These are phyloP conservation scores for Mesembrinibis cayennensis DNA, from an alignment of 2,113 vertebrate species.

Conservation along the genomic window DNA sequence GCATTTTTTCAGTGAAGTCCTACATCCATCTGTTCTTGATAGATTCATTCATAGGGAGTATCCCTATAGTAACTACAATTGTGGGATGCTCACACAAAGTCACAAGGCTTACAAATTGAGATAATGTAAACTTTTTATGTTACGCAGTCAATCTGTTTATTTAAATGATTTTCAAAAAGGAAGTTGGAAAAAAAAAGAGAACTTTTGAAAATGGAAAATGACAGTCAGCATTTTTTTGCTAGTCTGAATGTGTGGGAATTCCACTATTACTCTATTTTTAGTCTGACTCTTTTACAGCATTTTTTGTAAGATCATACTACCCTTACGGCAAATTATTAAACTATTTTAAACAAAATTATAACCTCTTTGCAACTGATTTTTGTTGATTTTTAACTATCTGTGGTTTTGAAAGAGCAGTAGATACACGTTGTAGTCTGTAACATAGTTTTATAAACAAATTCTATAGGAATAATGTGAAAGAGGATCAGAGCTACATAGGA, in stretches of 20 bases:
- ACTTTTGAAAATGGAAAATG: slow-evolving; percentile 31
- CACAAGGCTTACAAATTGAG: background rate
- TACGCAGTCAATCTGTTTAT: background rate
- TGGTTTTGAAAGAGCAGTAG: background rate
- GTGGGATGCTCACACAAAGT: background rate
- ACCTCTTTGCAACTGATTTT: background rate
- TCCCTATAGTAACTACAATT: background rate
- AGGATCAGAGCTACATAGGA: background rate
- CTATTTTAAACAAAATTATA: background rate
- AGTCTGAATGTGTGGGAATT: background rate
- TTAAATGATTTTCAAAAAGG: background rate
- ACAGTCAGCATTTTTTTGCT: background rate
- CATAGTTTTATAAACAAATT: background rate
- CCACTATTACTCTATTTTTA: background rate
- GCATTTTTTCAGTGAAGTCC: background rate
- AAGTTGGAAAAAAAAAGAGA: background rate
- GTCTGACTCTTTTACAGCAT: background rate
- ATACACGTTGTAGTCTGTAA: background rate
- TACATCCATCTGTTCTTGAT: background rate
- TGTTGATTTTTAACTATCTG: background rate
- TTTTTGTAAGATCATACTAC: background rate
- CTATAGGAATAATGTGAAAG: background rate
- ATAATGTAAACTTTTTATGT: background rate
- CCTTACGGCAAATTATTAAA: background rate
- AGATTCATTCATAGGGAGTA: background rate